Conservation (phyloP, 2,797 vertebrate genomes). For the Hyperoplus lanceolatus region DNA sequence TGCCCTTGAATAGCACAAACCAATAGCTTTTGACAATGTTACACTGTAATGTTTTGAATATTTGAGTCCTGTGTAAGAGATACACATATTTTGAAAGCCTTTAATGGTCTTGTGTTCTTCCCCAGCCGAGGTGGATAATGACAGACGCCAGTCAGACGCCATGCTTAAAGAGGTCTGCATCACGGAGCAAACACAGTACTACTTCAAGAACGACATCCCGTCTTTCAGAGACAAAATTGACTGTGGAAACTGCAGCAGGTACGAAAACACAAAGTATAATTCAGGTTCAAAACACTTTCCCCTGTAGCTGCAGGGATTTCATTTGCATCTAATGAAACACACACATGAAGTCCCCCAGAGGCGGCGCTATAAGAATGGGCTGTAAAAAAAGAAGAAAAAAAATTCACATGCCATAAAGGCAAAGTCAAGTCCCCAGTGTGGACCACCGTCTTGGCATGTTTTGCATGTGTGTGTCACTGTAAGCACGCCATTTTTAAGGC, state of each 20-base stretch:
- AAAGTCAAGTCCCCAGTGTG: conserved; percentile 65
- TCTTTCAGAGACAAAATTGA: conserved; percentile 90
- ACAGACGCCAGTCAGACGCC: conserved; percentile 79
- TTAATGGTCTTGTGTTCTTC: conserved; percentile 33
- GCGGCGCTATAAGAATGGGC: conserved; percentile 33
- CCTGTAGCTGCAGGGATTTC: conserved; percentile 4
- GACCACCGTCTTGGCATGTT: conserved; percentile 63
- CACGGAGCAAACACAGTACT: conserved; percentile 96
- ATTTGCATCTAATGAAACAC: conserved; percentile 45
- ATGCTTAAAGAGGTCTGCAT: conserved; percentile 93
- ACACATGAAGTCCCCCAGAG: conserved; percentile 51
- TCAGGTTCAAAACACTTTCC: too few relatives aligned
- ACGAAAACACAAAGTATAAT: conserved; percentile 28
- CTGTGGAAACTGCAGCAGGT: conserved; percentile 96
- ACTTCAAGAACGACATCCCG: conserved; percentile 87
- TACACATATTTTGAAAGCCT: neutral
- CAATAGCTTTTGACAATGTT: neutral
- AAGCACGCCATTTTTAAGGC: conserved; percentile 67
- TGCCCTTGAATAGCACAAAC: neutral
- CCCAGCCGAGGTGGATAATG: conserved; percentile 91
- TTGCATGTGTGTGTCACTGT: conserved; percentile 16
- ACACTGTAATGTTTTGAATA: neutral
- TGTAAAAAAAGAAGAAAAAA: conserved; percentile 42
- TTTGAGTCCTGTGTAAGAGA: neutral
- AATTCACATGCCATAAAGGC: conserved; percentile 75